phyloP scores from a whole-genome alignment of 1,140 invertebrate species.

The Cydia splendana region DNA sequence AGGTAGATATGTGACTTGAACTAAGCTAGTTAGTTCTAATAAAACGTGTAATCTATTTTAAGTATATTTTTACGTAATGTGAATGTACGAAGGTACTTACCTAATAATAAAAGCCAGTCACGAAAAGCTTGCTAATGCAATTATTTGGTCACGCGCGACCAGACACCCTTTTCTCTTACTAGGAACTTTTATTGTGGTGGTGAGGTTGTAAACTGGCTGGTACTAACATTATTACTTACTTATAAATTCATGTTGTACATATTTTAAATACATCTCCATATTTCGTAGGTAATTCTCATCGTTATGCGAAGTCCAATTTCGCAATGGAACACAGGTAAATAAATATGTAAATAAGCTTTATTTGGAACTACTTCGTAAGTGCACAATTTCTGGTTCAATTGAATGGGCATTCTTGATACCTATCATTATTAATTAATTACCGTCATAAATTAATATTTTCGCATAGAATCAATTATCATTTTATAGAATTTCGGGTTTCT shows the following conservation, averaged over 20 bases:
- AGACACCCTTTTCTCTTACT: slow-evolving; percentile 3
- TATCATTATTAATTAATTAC: no score
- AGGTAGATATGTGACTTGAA: no score
- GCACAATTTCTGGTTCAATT: no score
- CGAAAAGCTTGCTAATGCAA: slow-evolving; percentile 9
- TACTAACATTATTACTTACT: not conserved
- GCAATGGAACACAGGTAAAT: no score
- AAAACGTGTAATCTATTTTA: not conserved
- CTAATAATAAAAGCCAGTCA: not conserved
- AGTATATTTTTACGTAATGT: not conserved
- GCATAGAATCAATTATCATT: no score
- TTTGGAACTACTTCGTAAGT: no score
- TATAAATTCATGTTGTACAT: not conserved
- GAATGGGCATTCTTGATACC: no score
- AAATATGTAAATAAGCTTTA: no score
- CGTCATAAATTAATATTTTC: no score
- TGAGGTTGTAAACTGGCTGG: not conserved
- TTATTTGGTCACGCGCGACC: not conserved
- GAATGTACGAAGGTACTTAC: not conserved
- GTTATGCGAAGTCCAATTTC: not conserved
- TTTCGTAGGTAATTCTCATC: not conserved
- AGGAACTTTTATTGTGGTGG: not conserved
- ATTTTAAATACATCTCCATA: not conserved
- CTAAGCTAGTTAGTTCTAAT: no score
- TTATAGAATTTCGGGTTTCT: no score